These are phyloP conservation scores for Himalopsyche anomala DNA, from an alignment of 2,888 invertebrate species.

Conservation along the genomic window DNA sequence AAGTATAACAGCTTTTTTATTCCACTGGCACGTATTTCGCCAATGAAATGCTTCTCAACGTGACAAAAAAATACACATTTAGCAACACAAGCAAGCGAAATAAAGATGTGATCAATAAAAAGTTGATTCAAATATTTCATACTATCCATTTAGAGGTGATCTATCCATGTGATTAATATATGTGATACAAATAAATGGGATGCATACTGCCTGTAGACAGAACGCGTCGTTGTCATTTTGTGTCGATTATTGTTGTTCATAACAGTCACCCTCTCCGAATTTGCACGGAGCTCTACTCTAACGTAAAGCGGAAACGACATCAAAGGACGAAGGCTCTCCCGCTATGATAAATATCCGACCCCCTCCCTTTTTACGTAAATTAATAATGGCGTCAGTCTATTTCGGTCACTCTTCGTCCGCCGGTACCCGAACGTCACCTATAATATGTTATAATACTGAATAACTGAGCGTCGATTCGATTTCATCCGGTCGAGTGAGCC, in stretches of 20 bases:
- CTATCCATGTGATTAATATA: too few species aligned
- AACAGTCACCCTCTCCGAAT: not conserved
- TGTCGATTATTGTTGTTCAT: not conserved
- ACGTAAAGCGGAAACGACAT: slow-evolving; percentile 10
- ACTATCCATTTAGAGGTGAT: too few species aligned
- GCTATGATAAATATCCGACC: not conserved
- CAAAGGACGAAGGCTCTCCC: slow-evolving; percentile 3
- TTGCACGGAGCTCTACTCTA: not conserved
- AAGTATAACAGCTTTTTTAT: too few species aligned
- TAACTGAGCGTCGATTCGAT: slow-evolving; percentile 10
- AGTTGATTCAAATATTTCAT: too few species aligned
- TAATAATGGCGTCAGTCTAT: slow-evolving; percentile 6
- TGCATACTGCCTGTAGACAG: too few species aligned
- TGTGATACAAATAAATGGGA: too few species aligned
- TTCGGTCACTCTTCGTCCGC: not conserved
- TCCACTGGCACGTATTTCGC: too few species aligned
- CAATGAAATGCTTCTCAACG: too few species aligned
- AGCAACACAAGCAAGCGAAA: too few species aligned
- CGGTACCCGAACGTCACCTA: not conserved
- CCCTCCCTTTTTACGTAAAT: not conserved
- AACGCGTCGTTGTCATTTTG: too few species aligned
- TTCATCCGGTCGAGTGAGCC: not conserved
- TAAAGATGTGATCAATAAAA: too few species aligned
- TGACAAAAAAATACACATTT: too few species aligned
- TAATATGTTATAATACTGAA: slow-evolving; percentile 3